phyloP scores from a whole-genome alignment of 2,888 invertebrate species.

The Strigamia maritima region DNA sequence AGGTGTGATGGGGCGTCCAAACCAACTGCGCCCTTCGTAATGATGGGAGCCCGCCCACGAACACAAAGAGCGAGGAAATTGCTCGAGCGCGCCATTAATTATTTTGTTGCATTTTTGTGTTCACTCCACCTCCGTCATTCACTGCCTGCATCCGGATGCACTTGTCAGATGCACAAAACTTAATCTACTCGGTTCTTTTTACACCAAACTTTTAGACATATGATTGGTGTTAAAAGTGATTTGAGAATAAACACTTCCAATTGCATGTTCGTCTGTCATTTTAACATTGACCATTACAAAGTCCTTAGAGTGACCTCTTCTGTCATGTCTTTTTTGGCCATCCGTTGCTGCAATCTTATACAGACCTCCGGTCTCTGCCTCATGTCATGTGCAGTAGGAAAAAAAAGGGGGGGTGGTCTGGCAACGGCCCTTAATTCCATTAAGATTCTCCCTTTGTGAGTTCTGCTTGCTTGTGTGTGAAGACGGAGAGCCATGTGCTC shows the following conservation, averaged over 20 bases:
- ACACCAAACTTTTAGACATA: neutral
- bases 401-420: neutral
- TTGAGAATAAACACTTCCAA: neutral
- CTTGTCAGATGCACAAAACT: slow-evolving; percentile 6
- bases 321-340: slow-evolving; percentile 17
- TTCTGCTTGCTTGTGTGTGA: slow-evolving; percentile 15
- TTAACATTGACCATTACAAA: neutral
- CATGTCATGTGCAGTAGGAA: neutral
- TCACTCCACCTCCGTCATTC: slow-evolving; percentile 10
- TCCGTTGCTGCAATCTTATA: slow-evolving; percentile 3
- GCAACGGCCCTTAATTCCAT: slow-evolving; percentile 19
- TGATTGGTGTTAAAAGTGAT: neutral
- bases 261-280: neutral
- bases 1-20: slow-evolving; percentile 21
- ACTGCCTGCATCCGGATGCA: neutral
- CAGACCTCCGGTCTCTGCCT: slow-evolving; percentile 18
- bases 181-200: slow-evolving; percentile 7
- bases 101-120: slow-evolving; percentile 23
- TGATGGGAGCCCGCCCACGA: slow-evolving; percentile 23
- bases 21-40: slow-evolving; percentile 20
- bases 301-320: neutral
- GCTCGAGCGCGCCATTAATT: slow-evolving; percentile 15
- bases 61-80: slow-evolving; percentile 18
- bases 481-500: slow-evolving; percentile 1
- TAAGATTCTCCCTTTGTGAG: slow-evolving; percentile 6